These are phyloP conservation scores for Trachelus tabidus DNA, from an alignment of 2,888 invertebrate species.

Conservation along the genomic window DNA sequence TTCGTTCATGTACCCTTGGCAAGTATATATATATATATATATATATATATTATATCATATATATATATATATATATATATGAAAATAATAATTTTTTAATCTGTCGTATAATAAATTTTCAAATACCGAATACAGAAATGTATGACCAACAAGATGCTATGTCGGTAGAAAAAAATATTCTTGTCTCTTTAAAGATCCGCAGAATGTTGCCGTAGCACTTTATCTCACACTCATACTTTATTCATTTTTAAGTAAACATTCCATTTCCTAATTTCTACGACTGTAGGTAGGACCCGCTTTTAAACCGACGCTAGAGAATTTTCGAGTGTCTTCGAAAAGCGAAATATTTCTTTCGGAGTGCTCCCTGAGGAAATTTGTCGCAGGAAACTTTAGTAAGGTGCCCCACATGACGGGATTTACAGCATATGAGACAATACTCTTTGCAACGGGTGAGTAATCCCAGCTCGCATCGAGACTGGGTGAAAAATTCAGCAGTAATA, in stretches of 20 bases:
- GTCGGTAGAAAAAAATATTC: background rate
- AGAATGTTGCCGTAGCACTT: background rate
- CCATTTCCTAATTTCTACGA: background rate
- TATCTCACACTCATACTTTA: background rate
- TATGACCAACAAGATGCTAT: background rate
- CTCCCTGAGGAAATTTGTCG: constrained; percentile 61
- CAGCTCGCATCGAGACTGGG: background rate
- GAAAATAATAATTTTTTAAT: too few relatives aligned
- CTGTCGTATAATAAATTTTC: background rate
- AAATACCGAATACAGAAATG: background rate
- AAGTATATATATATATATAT: too few relatives aligned
- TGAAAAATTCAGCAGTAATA: background rate
- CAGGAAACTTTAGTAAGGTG: constrained; percentile 67
- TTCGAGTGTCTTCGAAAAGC: constrained; percentile 62
- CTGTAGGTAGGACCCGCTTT: constrained; percentile 65
- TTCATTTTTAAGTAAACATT: background rate
- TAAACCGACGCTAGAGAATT: constrained; percentile 68
- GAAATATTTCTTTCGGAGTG: constrained; percentile 67
- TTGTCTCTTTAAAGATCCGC: background rate
- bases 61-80: too few relatives aligned
- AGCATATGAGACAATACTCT: constrained; percentile 59
- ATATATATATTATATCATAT: too few relatives aligned
- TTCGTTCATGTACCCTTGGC: too few relatives aligned
- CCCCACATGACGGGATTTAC: constrained; percentile 69
- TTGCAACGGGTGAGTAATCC: background rate